These are phyloP conservation scores for Pangasius mekongensis DNA, from an alignment of 2,797 vertebrate species.

Conservation along the genomic window DNA sequence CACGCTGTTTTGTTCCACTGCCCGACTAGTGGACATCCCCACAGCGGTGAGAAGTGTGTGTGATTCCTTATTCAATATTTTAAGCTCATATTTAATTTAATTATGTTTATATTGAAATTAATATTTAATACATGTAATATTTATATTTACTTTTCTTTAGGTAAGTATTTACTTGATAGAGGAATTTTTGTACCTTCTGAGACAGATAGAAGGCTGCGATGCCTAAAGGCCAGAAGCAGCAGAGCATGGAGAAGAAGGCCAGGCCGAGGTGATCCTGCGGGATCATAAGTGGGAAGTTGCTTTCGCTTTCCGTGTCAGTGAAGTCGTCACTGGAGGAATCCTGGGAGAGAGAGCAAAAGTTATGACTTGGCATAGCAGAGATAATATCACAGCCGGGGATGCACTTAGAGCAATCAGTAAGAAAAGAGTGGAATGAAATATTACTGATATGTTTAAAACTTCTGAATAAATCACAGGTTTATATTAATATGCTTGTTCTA, in stretches of 20 bases:
- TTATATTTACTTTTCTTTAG: neutral
- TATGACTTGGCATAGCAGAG: neutral
- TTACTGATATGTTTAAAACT: neutral
- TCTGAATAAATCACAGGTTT: neutral
- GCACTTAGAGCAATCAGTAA: neutral
- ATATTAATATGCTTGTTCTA: neutral
- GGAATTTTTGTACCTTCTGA: constrained; percentile 79
- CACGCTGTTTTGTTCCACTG: too few relatives aligned
- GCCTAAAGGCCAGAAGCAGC: constrained; percentile 92
- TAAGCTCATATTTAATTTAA: too few relatives aligned
- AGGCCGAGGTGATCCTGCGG: constrained; percentile 88
- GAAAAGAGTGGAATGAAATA: neutral
- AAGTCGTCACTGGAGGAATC: constrained; percentile 82
- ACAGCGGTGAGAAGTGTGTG: too few relatives aligned
- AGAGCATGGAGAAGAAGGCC: constrained; percentile 91
- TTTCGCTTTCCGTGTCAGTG: constrained; percentile 82
- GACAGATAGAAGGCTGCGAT: constrained; percentile 90
- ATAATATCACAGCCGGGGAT: neutral
- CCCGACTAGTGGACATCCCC: too few relatives aligned
- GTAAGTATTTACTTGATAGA: neutral
- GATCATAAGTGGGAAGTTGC: constrained; percentile 82
- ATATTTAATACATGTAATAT: too few relatives aligned
- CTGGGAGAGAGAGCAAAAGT: constrained; percentile 60
- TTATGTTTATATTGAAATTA: too few relatives aligned
- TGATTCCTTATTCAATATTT: too few relatives aligned